Evolutionary conservation across 1,140 invertebrate genomes (phyloP), one percentile per base, ranked within the genome.

Genomic region (Armadillidium nasatum): DNA sequence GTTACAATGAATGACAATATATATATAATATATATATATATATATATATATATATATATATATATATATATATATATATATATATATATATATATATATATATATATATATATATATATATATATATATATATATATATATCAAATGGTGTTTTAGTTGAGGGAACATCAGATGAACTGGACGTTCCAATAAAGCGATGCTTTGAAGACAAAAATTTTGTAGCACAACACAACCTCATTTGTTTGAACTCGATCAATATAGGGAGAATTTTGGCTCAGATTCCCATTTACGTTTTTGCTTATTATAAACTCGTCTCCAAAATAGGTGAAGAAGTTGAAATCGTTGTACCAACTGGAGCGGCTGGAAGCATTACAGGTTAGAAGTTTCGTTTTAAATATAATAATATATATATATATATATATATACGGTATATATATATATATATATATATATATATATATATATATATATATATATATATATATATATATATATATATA

Each of bases 211-310:
- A 74, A 7, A 82, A 82, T 7, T 84, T 85, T 75, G 81, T 78
- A 0, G 72, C 74, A 9, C 76, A 82, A 60, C 81, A 86, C 73
- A 82, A 83, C 69, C 76, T 88, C 0, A 82, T 81, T 7, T 85
- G 83, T 44, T 82, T 86, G 43, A 88, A 87, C 78, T 87, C 87
- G 11, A 83, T 87, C 75, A 88, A 87, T 82, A 87, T 86, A 85
- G 84, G 84, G 0, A 79, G 87, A 44, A 84, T 88, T 50, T 82
- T 87, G 83, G 82, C 86, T 13, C 87, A 88, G 79, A 84, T 85
- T 50, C 85, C 84, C 22, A 86, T 87, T 76, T 87, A 83, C 75
- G 84, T 87, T 76, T 87, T 84, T 81, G 82, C 84, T 15, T 87
- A 86, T 79, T 82, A 87, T 46, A 82, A 84, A 80, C 73, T 80